Evolutionary conservation across 2,797 vertebrate species (phyloP).

Genomic region (Harpagifer antarcticus): DNA sequence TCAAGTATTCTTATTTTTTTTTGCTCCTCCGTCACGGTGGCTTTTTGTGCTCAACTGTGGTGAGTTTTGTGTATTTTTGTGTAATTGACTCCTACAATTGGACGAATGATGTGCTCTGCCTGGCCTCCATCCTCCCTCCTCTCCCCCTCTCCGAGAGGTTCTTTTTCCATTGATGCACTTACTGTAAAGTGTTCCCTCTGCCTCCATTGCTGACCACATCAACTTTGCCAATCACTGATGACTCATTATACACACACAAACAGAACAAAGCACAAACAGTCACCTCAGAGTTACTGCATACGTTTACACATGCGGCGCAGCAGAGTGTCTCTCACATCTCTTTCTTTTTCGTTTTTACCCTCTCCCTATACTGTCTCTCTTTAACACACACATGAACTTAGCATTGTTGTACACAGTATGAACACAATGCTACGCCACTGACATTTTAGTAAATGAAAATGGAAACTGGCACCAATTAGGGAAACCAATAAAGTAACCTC

Average conservation of each 20-base stretch:
- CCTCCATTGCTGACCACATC: conserved; percentile 78
- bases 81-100: conserved; percentile 83
- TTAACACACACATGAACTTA: conserved; percentile 20
- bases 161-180: conserved; percentile 80
- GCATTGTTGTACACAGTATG: conserved; percentile 44
- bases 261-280: conserved; percentile 81
- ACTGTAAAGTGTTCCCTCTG: conserved; percentile 79
- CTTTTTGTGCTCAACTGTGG: conserved; percentile 78
- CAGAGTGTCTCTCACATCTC: conserved; percentile 43
- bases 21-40: conserved; percentile 75
- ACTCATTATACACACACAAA: conserved; percentile 83
- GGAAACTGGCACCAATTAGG: conserved; percentile 86
- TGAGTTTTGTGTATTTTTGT: conserved; percentile 81
- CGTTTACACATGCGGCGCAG: conserved; percentile 66
- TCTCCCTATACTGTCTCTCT: conserved; percentile 12
- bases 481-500: conserved; percentile 84
- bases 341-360: conserved; percentile 30
- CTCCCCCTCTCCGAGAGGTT: conserved; percentile 57
- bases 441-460: conserved; percentile 85
- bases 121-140: conserved; percentile 6
- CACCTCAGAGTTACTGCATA: conserved; percentile 67
- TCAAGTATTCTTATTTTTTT: conserved; percentile 60
- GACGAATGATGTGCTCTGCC: conserved; percentile 72
- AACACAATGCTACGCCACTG: conserved; percentile 65
- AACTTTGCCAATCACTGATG: conserved; percentile 81